These are phyloP conservation scores for Tychaedon coryphoeus DNA, from an alignment of 2,113 vertebrate species.

Conservation along the genomic window DNA sequence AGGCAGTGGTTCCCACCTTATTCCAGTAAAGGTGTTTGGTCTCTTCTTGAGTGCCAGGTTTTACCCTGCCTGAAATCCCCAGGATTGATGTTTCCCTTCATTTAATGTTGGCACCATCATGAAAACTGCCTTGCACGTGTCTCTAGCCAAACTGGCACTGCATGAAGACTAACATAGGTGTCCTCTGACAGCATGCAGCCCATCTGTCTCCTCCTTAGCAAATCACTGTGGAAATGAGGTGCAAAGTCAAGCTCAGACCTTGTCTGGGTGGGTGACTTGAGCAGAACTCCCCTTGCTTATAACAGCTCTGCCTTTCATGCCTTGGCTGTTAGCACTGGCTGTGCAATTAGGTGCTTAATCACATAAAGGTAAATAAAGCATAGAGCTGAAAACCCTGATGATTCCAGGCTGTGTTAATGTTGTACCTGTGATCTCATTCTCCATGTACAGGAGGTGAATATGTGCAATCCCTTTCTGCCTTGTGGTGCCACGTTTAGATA, in stretches of 20 bases:
- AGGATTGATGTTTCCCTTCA: not conserved
- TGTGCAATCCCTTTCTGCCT: accelerated
- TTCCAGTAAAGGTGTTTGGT: not conserved
- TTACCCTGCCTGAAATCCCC: not conserved
- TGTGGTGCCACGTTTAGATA: accelerated
- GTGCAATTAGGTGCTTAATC: not conserved
- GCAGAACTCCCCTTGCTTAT: not conserved
- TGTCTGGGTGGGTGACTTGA: not conserved
- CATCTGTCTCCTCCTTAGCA: not conserved
- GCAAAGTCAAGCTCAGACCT: not conserved
- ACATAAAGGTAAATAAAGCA: not conserved
- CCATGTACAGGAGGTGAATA: not conserved
- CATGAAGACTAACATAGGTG: not conserved
- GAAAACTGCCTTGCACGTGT: not conserved
- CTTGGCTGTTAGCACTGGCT: not conserved
- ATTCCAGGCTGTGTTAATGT: not conserved
- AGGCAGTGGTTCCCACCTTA: not conserved
- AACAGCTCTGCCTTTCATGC: not conserved
- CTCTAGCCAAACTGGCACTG: not conserved
- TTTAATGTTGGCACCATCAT: accelerated
- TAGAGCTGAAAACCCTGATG: not conserved
- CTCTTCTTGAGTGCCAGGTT: not conserved
- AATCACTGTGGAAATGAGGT: not conserved
- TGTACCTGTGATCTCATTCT: not conserved
- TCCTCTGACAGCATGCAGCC: not conserved